Evolutionary conservation across 1,140 invertebrate species (phyloP).

Genomic region (Halesus radiatus): DNA sequence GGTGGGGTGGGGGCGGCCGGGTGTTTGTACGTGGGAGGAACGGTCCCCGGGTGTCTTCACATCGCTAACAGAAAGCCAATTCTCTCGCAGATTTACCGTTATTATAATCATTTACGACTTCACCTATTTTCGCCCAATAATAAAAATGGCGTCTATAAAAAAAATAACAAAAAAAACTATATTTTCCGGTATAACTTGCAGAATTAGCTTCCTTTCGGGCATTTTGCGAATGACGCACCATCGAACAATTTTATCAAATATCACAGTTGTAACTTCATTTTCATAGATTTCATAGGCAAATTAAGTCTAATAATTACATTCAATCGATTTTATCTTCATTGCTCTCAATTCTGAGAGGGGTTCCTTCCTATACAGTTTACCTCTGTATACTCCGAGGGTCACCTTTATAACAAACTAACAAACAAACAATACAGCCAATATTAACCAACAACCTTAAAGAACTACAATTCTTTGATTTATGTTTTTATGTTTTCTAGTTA

Average conservation of each 20-base stretch:
- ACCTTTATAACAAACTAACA: constrained; percentile 1
- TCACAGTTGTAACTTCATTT: constrained; percentile 45
- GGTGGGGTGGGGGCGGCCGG: constrained; percentile 15
- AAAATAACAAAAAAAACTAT: neutral
- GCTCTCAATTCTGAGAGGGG: constrained; percentile 41
- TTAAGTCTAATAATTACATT: constrained; percentile 43
- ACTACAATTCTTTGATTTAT: neutral
- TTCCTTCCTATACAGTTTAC: neutral
- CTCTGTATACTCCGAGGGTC: neutral
- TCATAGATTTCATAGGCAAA: constrained; percentile 40
- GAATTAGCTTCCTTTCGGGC: constrained; percentile 22
- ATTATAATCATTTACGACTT: constrained; percentile 3
- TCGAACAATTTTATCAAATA: constrained; percentile 52
- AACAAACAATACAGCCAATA: neutral
- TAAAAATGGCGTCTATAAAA: constrained; percentile 25
- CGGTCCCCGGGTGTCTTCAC: constrained; percentile 6
- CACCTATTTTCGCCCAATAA: constrained; percentile 7
- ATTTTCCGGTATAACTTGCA: neutral
- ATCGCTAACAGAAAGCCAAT: constrained; percentile 12
- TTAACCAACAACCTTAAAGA: neutral
- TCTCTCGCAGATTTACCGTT: neutral
- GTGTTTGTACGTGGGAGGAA: constrained; percentile 40
- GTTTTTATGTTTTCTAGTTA: neutral
- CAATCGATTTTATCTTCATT: constrained; percentile 35
- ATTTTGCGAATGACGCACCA: constrained; percentile 30